Percentiles rank a stretch among this genome's conserved stretches.
Conservation (phyloP, 2,888 invertebrate species). For the Boloria euphrosyne region DNA sequence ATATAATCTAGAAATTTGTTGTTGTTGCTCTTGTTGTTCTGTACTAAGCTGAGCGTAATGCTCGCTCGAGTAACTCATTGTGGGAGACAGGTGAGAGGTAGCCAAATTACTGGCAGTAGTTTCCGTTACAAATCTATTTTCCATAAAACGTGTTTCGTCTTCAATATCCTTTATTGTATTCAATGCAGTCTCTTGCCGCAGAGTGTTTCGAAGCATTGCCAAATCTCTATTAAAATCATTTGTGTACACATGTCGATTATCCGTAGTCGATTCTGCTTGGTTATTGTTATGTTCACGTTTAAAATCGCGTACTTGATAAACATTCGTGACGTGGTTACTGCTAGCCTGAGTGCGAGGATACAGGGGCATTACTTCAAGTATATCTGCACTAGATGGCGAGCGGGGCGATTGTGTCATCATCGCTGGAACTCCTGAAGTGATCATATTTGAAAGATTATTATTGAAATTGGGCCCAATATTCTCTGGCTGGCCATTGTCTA, state of each 20-base stretch:
- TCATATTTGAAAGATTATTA: conserved; percentile 55
- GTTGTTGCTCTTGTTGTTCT: conserved; percentile 61
- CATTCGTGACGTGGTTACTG: conserved; percentile 74
- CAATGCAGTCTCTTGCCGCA: conserved; percentile 62
- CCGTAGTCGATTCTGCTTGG: conserved; percentile 56
- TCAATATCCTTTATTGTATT: conserved; percentile 71
- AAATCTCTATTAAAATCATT: conserved; percentile 75
- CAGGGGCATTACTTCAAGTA: conserved; percentile 79
- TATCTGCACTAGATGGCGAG: conserved; percentile 81
- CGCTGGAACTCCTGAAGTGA: conserved; percentile 48
- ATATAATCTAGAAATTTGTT: conserved; percentile 59
- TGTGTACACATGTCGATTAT: conserved; percentile 64
- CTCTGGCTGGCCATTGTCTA: conserved; percentile 70
- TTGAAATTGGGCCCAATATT: conserved; percentile 49
- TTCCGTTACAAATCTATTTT: conserved; percentile 64
- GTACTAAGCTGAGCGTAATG: conserved; percentile 73
- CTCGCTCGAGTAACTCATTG: conserved; percentile 72
- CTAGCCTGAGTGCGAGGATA: conserved; percentile 67
- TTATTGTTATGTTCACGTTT: conserved; percentile 80
- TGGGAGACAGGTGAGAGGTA: conserved; percentile 63
- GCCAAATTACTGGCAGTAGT: conserved; percentile 38
- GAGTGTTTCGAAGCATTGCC: conserved; percentile 66
- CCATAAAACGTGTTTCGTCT: conserved; percentile 67
- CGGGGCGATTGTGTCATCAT: conserved; percentile 66
- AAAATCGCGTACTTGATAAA: conserved; percentile 81